Evolutionary conservation across 2,113 vertebrate species (phyloP).

Genomic region (Eira barbara): DNA sequence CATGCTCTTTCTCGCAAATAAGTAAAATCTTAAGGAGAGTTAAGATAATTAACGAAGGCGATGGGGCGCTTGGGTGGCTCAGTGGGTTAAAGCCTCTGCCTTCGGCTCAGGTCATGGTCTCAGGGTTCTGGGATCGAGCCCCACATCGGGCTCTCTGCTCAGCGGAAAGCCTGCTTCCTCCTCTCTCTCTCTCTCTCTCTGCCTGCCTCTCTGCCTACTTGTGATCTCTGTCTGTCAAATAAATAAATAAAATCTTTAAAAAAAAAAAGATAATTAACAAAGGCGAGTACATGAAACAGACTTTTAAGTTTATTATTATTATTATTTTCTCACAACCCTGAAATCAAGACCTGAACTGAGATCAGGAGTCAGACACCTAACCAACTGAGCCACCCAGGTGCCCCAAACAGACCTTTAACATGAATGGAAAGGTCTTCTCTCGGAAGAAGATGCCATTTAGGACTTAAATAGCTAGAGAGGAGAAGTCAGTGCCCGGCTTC

Average conservation of each 20-base stretch:
- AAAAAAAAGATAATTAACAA: neutral
- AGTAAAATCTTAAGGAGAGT: neutral
- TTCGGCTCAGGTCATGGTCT: too few species aligned
- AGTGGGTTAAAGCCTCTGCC: too few species aligned
- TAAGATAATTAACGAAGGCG: neutral
- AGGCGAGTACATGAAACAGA: neutral
- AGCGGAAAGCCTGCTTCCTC: too few species aligned
- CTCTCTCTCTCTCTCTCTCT: too few species aligned
- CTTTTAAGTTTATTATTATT: neutral
- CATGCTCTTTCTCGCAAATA: too few species aligned
- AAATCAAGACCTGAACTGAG: neutral
- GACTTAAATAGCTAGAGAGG: neutral
- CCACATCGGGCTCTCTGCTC: too few species aligned
- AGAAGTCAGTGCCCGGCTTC: neutral
- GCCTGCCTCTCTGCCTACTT: too few species aligned
- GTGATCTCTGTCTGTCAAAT: too few species aligned
- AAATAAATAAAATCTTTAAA: too few species aligned
- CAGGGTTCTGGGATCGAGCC: too few species aligned
- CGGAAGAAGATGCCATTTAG: neutral
- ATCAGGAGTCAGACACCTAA: neutral
- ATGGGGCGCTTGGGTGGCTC: too few species aligned
- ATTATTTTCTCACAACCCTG: neutral
- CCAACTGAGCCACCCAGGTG: neutral
- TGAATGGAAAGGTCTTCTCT: neutral
- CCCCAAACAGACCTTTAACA: neutral